These are phyloP conservation scores for Varecia variegata DNA, from an alignment of 2,797 vertebrate genomes.

Conservation along the genomic window DNA sequence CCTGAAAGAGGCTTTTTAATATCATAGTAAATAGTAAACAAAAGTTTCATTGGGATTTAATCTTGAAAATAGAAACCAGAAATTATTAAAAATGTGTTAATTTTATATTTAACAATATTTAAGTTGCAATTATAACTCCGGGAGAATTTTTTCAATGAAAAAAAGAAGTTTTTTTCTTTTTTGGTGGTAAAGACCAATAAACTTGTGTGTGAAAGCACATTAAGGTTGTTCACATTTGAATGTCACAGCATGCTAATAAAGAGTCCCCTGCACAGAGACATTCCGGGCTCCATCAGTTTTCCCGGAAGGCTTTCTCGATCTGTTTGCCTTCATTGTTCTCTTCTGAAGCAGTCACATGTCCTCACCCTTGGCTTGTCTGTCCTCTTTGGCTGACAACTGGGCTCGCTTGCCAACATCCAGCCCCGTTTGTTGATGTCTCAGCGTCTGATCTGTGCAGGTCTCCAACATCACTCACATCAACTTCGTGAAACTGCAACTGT, in stretches of 20 bases:
- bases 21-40: not conserved
- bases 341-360: not conserved
- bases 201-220: not conserved
- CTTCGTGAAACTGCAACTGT: not conserved
- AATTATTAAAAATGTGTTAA: not conserved
- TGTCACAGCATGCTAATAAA: not conserved
- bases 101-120: not conserved
- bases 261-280: not conserved
- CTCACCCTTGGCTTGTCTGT: not conserved
- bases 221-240: not conserved
- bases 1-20: not conserved
- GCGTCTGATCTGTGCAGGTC: not conserved
- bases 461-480: not conserved
- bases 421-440: not conserved
- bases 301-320: not conserved
- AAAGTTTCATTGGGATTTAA: not conserved
- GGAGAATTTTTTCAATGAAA: not conserved
- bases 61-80: not conserved
- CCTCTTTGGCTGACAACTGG: not conserved
- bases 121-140: not conserved
- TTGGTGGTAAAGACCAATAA: not conserved
- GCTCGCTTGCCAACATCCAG: not conserved
- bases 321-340: not conserved
- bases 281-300: not conserved
- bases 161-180: not conserved